Conservation (phyloP, 2,888 invertebrate species). For the Rhorus exstirpatorius region DNA sequence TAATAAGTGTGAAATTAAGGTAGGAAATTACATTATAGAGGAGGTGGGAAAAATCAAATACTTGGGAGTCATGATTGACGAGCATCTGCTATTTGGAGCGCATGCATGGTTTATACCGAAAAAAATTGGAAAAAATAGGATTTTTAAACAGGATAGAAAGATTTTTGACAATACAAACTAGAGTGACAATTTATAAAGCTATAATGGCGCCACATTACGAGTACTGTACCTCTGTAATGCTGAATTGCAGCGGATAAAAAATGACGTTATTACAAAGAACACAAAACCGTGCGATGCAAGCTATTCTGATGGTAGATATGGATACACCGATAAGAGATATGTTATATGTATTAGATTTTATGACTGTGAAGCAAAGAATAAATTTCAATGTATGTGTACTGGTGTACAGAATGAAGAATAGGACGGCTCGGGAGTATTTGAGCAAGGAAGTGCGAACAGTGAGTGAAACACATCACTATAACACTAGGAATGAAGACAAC, state of each 20-base stretch:
- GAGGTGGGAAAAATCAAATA: no score
- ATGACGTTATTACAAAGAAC: constrained; percentile 33
- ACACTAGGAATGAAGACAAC: neutral
- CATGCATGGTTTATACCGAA: no score
- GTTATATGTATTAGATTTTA: neutral
- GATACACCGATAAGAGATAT: neutral
- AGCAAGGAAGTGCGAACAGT: neutral
- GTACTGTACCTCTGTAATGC: constrained; percentile 57
- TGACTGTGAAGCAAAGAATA: neutral
- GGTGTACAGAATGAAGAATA: neutral
- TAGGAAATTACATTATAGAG: no score
- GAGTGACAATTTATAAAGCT: constrained; percentile 47
- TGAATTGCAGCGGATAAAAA: neutral
- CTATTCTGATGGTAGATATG: no score
- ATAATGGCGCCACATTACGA: constrained; percentile 57
- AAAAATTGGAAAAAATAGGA: no score
- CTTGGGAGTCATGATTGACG: no score
- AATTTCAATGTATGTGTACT: neutral
- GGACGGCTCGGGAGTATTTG: neutral
- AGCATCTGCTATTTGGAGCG: no score
- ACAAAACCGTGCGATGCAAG: constrained; percentile 31
- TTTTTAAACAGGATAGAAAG: constrained; percentile 55
- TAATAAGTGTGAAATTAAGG: no score
- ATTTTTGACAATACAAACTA: constrained; percentile 45
- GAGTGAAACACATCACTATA: neutral